Conservation (phyloP, 2,113 vertebrate genomes). For the Daphoenositta chrysoptera region DNA sequence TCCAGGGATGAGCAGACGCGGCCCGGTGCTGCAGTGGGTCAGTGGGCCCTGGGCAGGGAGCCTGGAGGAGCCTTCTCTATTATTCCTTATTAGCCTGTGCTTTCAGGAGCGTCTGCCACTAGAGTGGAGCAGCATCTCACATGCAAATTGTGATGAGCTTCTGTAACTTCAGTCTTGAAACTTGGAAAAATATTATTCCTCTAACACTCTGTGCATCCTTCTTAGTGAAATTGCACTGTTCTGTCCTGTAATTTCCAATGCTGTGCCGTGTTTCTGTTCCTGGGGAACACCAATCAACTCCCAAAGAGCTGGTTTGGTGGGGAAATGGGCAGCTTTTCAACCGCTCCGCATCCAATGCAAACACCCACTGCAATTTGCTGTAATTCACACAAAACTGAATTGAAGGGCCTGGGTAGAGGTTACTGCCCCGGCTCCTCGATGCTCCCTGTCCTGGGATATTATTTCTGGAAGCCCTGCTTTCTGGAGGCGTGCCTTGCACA, state of each 20-base stretch:
- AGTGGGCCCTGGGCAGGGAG: not conserved
- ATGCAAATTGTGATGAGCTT: not conserved
- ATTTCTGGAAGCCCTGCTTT: not conserved
- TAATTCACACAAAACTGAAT: not conserved
- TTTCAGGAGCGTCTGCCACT: not conserved
- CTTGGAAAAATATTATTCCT: slow-evolving; percentile 1
- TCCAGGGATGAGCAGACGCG: fast-evolving
- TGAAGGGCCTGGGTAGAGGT: not conserved
- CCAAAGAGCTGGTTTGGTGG: slow-evolving; percentile 17
- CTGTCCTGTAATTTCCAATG: slow-evolving; percentile 1
- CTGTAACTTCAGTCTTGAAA: not conserved
- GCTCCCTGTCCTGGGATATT: not conserved
- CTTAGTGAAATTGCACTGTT: not conserved
- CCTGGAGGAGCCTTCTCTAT: not conserved
- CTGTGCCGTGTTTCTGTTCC: not conserved
- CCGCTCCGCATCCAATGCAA: not conserved
- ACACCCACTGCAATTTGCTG: not conserved
- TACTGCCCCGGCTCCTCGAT: not conserved
- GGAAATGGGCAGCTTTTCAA: slow-evolving; percentile 6
- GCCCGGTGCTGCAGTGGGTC: fast-evolving
- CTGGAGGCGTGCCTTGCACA: not conserved
- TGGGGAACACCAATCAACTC: slow-evolving; percentile 34
- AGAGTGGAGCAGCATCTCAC: not conserved
- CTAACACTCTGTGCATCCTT: not conserved
- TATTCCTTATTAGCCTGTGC: not conserved